Base-by-base conservation (phyloP, 2,113 vertebrate species). In the Campylorhamphus procurvoides region DNA sequence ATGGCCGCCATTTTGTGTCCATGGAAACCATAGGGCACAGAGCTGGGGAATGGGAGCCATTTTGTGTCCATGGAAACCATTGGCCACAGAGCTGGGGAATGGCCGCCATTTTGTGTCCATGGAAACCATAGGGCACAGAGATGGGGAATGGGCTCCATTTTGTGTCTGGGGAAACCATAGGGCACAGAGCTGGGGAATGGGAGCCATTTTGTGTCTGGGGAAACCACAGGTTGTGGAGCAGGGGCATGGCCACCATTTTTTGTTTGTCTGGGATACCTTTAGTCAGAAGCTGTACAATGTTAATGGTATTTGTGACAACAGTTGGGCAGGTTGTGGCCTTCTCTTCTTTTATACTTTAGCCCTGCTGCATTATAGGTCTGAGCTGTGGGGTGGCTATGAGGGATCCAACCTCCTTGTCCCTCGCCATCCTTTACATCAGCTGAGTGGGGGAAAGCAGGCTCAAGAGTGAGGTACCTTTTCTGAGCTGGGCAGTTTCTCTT, bases 391-490 rank as follows among this genome's bases (percentile, higher is more conserved):
- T 17, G 47, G 11, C 28, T 18, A 8, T 1, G 2, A 64, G 37
- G 58, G 35, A 39, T 49, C 59, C 1, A 0, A 66, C 15, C 73
- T 81, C 12, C 1, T 5, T 59, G 35, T 7, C 14, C 7, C 19
- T 1, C 1, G 16, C 6, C 24, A 66, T 33, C 33, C 16, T 84
- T 66, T 80, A 4, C 25, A 20, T 69, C 37, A 66, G 25, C 31
- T 58, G 82, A 62, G 24, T 0, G 12, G 71, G 18, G 58, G 46
- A 16, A 37, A 76, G 40, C 7, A 22, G 47, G 23, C 7, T 3
- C 64, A 46, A 39, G 1, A 6, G 56, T 19, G 24, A 7, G 0
- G 25, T 46, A 27, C 19, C 3, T 0, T 31, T 18, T 20, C 40
- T 49, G 37, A 49, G 47, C 31, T 68, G 74, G 27, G 28, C 58